Evolutionary conservation across 2,113 vertebrate genomes (phyloP), one percentile per base, ranked within the genome.

Genomic region (Lagenorhynchus albirostris): DNA sequence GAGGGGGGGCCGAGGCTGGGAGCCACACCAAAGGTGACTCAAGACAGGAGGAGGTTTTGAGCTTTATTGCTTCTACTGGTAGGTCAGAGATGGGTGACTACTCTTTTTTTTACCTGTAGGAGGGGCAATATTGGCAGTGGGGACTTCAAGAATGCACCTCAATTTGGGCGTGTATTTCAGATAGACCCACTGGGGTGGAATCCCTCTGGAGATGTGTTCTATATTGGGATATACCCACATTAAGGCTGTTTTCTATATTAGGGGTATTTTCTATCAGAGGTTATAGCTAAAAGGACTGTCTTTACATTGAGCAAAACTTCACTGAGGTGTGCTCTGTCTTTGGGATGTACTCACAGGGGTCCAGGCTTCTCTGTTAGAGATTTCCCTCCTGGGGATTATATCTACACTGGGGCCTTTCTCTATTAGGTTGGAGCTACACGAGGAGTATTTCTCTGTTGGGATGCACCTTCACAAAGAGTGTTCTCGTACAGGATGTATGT

Each of bases 71-170:
- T 88, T 95, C 29, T 47, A 9, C 38, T 63, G 6, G 47, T 38
- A 25, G 31, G 1, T 44, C 67, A 44, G 55, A 58, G 74, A 18
- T 4, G 58, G 58, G 41, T 21, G 55, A 12, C 36, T 8, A 33
- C 25, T 23, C 3, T 25, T 41, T 86, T 53, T 14, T 50, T 77
- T 29, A 12, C 68, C 38, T 67, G 17, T 36, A 11, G 44, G 15
- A 41, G 13, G 31, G 67, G 31, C 62, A 99, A 44, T 25, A 99
- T 18, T 31, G 99, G 99, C 5, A 93, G 55, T 55, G 98, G 50
- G 0, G 99, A 98, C 11, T 99, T 99, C 1, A 98, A 97, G 73
- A 99, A 96, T 0, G 38, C 6, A 6, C n/a, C 8, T 71, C 23
- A 14, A 18, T 15, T 11, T 50, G 41, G 67, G 15, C 14, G 15